Percentiles rank a stretch among this genome's conserved stretches.
Conservation (phyloP, 2,888 invertebrate species). For the Leistus spinibarbis region DNA sequence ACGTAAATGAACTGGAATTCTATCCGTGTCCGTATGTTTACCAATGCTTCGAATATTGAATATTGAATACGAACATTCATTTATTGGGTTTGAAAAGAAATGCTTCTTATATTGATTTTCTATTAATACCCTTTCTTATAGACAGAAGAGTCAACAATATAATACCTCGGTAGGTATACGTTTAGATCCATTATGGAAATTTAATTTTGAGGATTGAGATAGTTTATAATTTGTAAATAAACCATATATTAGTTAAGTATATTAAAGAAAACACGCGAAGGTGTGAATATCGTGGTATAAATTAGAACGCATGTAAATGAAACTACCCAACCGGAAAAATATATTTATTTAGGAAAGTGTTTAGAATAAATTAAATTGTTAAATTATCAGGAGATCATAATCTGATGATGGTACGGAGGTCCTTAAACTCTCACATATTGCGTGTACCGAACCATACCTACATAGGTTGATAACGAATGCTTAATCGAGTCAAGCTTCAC, state of each 20-base stretch:
- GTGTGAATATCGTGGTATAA: slow-evolving; percentile 16
- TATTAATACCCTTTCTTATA: not conserved
- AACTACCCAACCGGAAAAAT: slow-evolving; percentile 26
- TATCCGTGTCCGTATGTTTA: not conserved
- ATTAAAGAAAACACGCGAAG: slow-evolving; percentile 18
- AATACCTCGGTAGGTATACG: not conserved
- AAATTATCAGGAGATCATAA: slow-evolving; percentile 29
- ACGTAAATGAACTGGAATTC: not conserved
- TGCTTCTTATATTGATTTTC: not conserved
- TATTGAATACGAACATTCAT: too few relatives aligned
- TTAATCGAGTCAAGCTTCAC: not conserved
- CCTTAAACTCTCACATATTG: not conserved
- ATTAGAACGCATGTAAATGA: slow-evolving; percentile 12
- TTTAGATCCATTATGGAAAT: too few relatives aligned
- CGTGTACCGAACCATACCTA: not conserved
- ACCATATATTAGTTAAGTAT: not conserved
- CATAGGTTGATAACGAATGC: not conserved
- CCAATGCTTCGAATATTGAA: not conserved
- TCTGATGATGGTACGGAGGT: slow-evolving; percentile 8
- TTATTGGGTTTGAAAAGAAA: too few relatives aligned
- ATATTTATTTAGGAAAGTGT: slow-evolving; percentile 32
- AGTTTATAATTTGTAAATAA: slow-evolving; percentile 33
- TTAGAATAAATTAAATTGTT: slow-evolving; percentile 32
- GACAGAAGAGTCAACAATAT: not conserved
- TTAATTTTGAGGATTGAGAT: too few relatives aligned